Conservation (phyloP, 2,888 invertebrate species). For the Pinctada fucata region DNA sequence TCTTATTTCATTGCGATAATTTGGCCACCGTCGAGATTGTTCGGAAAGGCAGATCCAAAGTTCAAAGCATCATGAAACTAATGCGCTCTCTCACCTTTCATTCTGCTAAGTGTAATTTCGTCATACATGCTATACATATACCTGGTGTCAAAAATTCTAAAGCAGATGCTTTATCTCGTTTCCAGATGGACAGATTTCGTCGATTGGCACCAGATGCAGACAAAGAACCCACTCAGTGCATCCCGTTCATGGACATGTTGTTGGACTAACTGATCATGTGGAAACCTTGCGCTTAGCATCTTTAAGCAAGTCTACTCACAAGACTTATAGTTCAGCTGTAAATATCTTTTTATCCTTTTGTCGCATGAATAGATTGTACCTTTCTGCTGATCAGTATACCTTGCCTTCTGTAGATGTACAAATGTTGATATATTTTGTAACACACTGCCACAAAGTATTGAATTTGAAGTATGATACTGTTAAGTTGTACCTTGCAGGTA, state of each 20-base stretch:
- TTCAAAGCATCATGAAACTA: constrained; percentile 23
- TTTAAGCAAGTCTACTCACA: too few species aligned
- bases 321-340: too few species aligned
- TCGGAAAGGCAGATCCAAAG: constrained; percentile 32
- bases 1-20: constrained; percentile 32
- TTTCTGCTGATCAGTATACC: too few species aligned
- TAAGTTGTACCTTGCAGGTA: constrained; percentile 27
- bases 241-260: constrained; percentile 9
- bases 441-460: not conserved
- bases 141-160: constrained; percentile 11
- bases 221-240: not conserved
- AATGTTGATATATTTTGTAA: constrained; percentile 15
- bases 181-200: constrained; percentile 25
- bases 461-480: too few species aligned
- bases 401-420: too few species aligned
- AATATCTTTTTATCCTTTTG: too few species aligned
- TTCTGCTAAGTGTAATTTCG: constrained; percentile 22
- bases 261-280: too few species aligned
- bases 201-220: constrained; percentile 16
- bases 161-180: constrained; percentile 19
- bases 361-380: too few species aligned
- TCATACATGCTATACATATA: constrained; percentile 23
- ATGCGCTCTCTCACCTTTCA: constrained; percentile 27
- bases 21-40: constrained; percentile 17
- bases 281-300: too few species aligned